Evolutionary conservation across 2,797 vertebrate species (phyloP).

Genomic region (Karalla daura): DNA sequence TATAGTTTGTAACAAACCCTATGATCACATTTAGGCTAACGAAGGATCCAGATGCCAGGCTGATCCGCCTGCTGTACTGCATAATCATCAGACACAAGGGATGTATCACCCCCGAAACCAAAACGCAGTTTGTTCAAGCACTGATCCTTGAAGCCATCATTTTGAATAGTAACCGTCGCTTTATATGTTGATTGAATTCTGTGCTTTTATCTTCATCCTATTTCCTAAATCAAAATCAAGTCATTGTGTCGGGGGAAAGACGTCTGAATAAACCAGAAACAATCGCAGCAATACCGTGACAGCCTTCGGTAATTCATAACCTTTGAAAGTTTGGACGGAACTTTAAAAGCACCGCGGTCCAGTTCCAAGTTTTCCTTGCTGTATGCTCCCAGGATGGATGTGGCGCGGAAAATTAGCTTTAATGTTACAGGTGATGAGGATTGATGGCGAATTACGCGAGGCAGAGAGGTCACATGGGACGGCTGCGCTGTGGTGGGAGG

Average conservation of each 20-base stretch:
- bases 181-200: too few relatives aligned
- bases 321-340: slow-evolving; percentile 26
- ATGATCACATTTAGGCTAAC: slow-evolving; percentile 16
- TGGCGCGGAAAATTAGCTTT: slow-evolving; percentile 35
- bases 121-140: background rate
- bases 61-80: slow-evolving; percentile 9
- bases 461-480: slow-evolving; percentile 29
- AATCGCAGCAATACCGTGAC: background rate
- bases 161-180: background rate
- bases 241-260: background rate
- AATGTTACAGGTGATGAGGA: slow-evolving; percentile 64
- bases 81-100: slow-evolving; percentile 1
- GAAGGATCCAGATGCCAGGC: slow-evolving; percentile 5
- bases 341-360: slow-evolving; percentile 1
- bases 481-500: slow-evolving; percentile 1
- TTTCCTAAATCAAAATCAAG: background rate
- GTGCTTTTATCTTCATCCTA: background rate
- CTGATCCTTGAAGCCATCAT: slow-evolving; percentile 3
- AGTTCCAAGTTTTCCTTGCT: background rate
- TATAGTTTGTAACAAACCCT: background rate
- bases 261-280: background rate
- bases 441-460: slow-evolving; percentile 44
- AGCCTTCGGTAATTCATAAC: background rate
- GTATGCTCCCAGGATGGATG: slow-evolving; percentile 33
- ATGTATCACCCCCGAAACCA: background rate